Conservation (phyloP, 2,888 invertebrate species). For the Eurois occulta region DNA sequence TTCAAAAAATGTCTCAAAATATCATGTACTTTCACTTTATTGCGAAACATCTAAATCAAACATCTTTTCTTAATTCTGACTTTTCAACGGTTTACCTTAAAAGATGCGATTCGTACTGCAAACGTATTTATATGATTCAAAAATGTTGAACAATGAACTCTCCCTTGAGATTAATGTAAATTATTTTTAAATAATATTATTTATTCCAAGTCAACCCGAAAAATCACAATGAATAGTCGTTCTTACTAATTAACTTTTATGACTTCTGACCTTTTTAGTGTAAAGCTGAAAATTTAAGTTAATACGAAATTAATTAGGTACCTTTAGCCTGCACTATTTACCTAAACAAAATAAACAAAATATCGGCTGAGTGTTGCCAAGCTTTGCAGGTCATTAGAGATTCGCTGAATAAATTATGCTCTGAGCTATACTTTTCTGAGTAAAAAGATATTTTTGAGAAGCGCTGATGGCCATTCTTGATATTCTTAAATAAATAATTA, state of each 20-base stretch:
- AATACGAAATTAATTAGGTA: conserved; percentile 29
- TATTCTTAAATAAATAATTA: conserved; percentile 39
- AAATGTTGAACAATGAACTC: not conserved
- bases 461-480: conserved; percentile 17
- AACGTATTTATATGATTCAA: not conserved
- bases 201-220: conserved; percentile 8
- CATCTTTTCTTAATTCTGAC: not conserved
- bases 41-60: not conserved
- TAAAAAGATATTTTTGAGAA: conserved; percentile 35
- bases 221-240: not conserved
- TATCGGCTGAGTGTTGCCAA: conserved; percentile 34
- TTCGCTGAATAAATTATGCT: conserved; percentile 49
- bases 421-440: conserved; percentile 31
- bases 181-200: conserved; percentile 6
- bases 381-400: conserved; percentile 51
- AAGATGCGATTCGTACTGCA: not conserved
- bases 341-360: conserved; percentile 26
- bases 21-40: too few species aligned
- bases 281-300: conserved; percentile 29
- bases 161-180: not conserved
- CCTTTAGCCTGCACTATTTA: conserved; percentile 19
- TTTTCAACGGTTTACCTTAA: not conserved
- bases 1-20: not conserved
- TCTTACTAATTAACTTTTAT: conserved; percentile 19
- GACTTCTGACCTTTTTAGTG: conserved; percentile 9